These are phyloP conservation scores for Flexamia atlantica DNA, from an alignment of 2,888 invertebrate genomes.

Conservation along the genomic window DNA sequence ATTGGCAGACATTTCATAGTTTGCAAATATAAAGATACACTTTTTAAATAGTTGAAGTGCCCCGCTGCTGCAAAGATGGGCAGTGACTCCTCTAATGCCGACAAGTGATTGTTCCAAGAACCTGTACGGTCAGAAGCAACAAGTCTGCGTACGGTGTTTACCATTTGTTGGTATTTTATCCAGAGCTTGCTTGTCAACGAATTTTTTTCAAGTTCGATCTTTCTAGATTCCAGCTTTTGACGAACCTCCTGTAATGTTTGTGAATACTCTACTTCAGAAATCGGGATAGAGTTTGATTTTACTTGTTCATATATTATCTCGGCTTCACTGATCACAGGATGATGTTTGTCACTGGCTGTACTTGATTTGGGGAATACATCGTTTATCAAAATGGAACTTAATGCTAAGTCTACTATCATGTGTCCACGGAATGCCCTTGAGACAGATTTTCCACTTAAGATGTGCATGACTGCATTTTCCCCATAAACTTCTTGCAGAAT, in stretches of 20 bases:
- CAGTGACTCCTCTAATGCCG: neutral
- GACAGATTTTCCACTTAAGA: neutral
- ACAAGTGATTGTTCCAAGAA: neutral
- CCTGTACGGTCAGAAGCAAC: neutral
- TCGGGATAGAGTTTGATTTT: neutral
- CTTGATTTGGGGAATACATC: neutral
- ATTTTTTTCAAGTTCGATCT: neutral
- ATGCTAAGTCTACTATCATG: neutral
- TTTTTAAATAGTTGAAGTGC: neutral
- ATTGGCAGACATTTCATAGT: neutral
- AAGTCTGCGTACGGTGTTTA: neutral
- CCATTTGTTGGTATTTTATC: neutral
- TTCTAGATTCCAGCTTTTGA: neutral
- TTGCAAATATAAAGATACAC: neutral
- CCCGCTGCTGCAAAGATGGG: neutral
- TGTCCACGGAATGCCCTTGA: neutral
- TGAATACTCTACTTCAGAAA: neutral
- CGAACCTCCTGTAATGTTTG: neutral
- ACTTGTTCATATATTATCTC: neutral
- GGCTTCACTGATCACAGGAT: neutral
- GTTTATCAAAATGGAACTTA: neutral
- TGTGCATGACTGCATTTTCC: neutral
- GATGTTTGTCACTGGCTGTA: neutral
- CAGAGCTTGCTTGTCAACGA: neutral
- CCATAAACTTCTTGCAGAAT: neutral